Evolutionary conservation across 2,888 invertebrate species (phyloP), one percentile per base, ranked within the genome.

Genomic region (Dyspetes luteomarginatus): DNA sequence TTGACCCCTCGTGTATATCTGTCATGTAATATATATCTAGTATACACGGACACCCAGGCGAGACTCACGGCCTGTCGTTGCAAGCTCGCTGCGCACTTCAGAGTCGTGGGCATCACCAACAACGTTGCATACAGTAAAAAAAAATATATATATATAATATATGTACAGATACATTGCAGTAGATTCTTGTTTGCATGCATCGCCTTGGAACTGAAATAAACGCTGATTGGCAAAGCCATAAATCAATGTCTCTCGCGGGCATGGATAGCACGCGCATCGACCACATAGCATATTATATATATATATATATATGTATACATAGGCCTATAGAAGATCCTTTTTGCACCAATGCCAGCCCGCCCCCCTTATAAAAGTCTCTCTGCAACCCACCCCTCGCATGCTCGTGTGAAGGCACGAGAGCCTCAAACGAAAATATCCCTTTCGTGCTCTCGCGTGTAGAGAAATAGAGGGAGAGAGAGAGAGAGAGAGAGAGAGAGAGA

Each of bases 211-310:
- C 78, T 78, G 81, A 82, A 84, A 81, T 80, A 78, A 83, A 83
- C 71, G 79, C 74, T 81, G 83, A 86, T 86, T 86, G 83, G 84
- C 80, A 82, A 84, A 85, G 72, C 64, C 83, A 83, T 85, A 85
- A 85, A 85, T 85, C 85, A 83, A 81, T 83, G 84, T 85, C 81
- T 71, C 81, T 72, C 60, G 36, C 55, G 26, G 52, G 71, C 55
- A 52, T 60, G 64, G 62, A 76, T 80, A 77, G 65, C 62, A 58
- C 52, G 67, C 75, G 79, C 48, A 64, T 75, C 58, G 43, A 22
- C 50, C 78, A 30, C 64, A 64, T 55, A 43, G 50, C n/a, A 3
- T 36, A 48, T 17, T 26, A 55, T 55, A 56, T 28, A 67, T 24
- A 65, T 50, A 68, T 68, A 58, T 0, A 9, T 19, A 41, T 24